phyloP scores from a whole-genome alignment of 2,797 vertebrate genomes.

The Perodicticus potto region DNA sequence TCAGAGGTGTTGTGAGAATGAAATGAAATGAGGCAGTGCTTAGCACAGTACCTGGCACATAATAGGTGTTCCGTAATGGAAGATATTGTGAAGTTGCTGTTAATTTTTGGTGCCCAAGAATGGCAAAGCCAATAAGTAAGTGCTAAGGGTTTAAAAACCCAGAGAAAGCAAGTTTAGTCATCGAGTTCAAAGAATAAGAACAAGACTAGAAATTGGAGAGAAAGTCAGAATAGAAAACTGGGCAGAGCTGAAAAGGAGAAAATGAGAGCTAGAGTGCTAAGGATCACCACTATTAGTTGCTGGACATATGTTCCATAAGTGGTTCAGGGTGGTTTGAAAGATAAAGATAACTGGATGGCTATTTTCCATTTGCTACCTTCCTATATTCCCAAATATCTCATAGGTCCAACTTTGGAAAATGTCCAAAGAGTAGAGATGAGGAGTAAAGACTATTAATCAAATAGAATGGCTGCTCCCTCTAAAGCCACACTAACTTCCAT shows the following conservation, averaged over 20 bases:
- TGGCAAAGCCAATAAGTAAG: constrained; percentile 15
- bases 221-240: constrained; percentile 46
- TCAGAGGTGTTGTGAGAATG: constrained; percentile 40
- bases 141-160: neutral
- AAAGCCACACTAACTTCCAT: no score
- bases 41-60: neutral
- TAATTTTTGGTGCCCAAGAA: neutral
- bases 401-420: neutral
- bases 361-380: constrained; percentile 53
- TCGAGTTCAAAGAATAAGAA: constrained; percentile 27
- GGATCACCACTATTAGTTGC: neutral
- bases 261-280: constrained; percentile 28
- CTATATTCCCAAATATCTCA: constrained; percentile 45
- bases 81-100: neutral
- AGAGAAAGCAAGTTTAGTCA: neutral
- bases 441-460: no score
- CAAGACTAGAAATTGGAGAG: neutral
- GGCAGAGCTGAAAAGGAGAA: neutral
- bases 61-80: neutral
- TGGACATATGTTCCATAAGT: neutral
- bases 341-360: constrained; percentile 25
- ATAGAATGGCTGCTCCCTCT: no score
- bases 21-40: constrained; percentile 23
- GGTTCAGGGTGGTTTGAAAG: constrained; percentile 35
- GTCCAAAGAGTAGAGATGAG: no score